phyloP scores from a whole-genome alignment of 2,797 vertebrate genomes.

The Peromyscus melanophrys region DNA sequence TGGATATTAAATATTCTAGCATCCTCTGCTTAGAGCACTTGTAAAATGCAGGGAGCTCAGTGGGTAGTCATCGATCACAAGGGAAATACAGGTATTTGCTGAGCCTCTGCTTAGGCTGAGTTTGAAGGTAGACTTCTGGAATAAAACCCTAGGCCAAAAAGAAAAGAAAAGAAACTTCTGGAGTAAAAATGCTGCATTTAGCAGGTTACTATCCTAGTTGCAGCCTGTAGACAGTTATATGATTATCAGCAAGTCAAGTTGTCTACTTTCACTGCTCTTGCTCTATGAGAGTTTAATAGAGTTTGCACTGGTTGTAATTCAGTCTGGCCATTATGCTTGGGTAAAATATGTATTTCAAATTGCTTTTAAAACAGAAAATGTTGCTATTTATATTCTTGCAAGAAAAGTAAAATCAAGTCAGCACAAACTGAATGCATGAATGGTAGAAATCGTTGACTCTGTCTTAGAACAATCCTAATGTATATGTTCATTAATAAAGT shows the following conservation, averaged over 20 bases:
- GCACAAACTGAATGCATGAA: neutral
- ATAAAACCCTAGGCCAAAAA: neutral
- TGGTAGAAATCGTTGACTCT: neutral
- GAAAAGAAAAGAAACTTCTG: constrained; percentile 37
- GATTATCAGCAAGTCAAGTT: constrained; percentile 34
- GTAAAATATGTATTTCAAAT: constrained; percentile 4
- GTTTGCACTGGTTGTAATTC: neutral
- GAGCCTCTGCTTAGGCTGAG: neutral
- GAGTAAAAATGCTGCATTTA: constrained; percentile 37
- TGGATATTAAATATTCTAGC: constrained; percentile 80
- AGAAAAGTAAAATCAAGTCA: constrained; percentile 28
- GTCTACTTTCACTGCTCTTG: neutral
- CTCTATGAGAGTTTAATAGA: neutral
- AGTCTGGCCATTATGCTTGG: neutral
- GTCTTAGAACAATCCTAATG: neutral
- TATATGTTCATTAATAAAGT: neutral
- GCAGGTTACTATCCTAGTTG: constrained; percentile 38
- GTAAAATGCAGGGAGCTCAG: constrained; percentile 76
- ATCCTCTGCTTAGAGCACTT: constrained; percentile 77
- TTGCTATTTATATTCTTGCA: neutral
- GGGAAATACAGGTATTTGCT: constrained; percentile 67
- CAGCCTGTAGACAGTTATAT: neutral
- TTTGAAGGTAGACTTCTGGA: neutral
- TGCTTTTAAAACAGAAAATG: constrained; percentile 41
- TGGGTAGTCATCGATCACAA: constrained; percentile 65